Evolutionary conservation across 2,797 vertebrate species (phyloP).

Genomic region (Chrysocyon brachyurus): DNA sequence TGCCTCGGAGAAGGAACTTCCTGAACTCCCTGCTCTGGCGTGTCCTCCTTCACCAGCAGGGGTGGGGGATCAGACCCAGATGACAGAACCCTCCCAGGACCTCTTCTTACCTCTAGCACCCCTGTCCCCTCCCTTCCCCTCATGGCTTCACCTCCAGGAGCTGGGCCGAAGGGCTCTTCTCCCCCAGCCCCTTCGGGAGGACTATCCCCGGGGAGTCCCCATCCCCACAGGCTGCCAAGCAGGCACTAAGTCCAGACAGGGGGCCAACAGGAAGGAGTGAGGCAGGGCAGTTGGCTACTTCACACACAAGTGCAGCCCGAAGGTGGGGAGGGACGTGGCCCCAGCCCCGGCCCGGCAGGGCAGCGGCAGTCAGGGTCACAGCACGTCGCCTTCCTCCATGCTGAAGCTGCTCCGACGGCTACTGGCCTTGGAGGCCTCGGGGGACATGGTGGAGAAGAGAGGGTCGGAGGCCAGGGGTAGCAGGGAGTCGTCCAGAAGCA

Average conservation of each 20-base stretch:
- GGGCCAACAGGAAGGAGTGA: constrained; percentile 66
- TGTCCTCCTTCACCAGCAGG: constrained; percentile 6
- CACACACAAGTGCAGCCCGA: constrained; percentile 76
- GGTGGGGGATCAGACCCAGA: not conserved
- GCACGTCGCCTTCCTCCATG: constrained; percentile 97
- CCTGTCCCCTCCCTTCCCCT: not conserved
- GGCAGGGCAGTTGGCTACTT: constrained; percentile 66
- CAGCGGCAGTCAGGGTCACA: constrained; percentile 88
- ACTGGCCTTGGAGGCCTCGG: constrained; percentile 96
- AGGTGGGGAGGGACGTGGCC: constrained; percentile 8
- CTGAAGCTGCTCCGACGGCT: constrained; percentile 99
- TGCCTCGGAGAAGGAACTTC: constrained; percentile 25
- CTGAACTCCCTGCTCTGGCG: not conserved
- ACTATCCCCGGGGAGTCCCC: not conserved
- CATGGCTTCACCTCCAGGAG: not conserved
- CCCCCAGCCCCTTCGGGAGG: not conserved
- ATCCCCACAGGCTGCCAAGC: constrained; percentile 61
- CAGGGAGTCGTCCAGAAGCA: constrained; percentile 97
- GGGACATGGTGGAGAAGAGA: constrained; percentile 97
- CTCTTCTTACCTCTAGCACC: not conserved
- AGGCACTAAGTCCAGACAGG: constrained; percentile 76
- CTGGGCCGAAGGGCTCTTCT: not conserved
- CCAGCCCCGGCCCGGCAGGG: not conserved
- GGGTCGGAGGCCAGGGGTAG: constrained; percentile 95
- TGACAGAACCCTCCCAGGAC: not conserved